Evolutionary conservation across 2,888 invertebrate species (phyloP).

Genomic region (Eupithecia inturbata): DNA sequence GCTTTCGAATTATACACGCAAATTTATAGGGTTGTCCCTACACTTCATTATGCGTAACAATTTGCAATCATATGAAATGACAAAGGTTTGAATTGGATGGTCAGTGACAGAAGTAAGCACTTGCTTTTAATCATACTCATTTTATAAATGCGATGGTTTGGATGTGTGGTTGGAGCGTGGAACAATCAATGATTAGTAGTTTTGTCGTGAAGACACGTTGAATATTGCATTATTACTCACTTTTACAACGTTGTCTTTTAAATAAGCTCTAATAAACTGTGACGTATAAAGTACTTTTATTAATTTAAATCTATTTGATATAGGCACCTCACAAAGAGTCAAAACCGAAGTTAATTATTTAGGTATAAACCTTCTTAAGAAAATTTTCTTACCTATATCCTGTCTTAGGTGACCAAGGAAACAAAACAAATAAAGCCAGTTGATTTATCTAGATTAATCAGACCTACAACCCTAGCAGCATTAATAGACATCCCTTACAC

Average conservation of each 20-base stretch:
- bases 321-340: not conserved
- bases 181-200: too few relatives aligned
- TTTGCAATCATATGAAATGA: not conserved
- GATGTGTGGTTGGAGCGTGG: too few relatives aligned
- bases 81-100: not conserved
- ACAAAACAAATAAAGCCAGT: not conserved
- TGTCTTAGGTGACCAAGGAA: not conserved
- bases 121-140: not conserved
- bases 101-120: not conserved
- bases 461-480: conserved; percentile 5
- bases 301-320: too few relatives aligned
- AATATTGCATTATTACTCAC: too few relatives aligned
- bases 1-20: conserved; percentile 3
- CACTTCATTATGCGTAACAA: not conserved
- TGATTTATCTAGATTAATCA: conserved; percentile 11
- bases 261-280: not conserved
- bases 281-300: not conserved
- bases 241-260: too few relatives aligned
- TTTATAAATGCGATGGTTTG: not conserved
- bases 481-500: conserved; percentile 10
- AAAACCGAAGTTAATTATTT: too few relatives aligned
- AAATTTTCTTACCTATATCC: not conserved
- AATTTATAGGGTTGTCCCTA: conserved; percentile 1
- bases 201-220: too few relatives aligned
- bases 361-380: not conserved